Percentiles rank a stretch among this genome's conserved stretches.
Conservation (phyloP, 2,888 invertebrate species). For the Athalia cordata region DNA sequence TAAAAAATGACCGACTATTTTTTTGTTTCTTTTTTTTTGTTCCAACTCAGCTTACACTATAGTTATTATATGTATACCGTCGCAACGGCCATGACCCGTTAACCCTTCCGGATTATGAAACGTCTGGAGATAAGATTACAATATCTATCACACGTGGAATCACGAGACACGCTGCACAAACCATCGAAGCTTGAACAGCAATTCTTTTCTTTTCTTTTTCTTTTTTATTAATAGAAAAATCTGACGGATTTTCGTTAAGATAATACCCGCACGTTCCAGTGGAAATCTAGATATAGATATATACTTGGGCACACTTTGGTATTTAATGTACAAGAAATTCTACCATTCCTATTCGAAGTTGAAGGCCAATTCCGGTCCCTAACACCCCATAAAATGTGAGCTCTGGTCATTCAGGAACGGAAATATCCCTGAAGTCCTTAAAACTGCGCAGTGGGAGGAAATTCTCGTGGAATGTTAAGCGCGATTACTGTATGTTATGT, state of each 20-base stretch:
- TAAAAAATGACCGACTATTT: no score
- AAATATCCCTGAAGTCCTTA: not conserved
- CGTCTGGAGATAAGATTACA: slow-evolving; percentile 34
- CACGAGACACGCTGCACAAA: slow-evolving; percentile 1
- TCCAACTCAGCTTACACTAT: no score
- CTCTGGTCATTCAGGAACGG: not conserved
- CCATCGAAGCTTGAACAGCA: not conserved
- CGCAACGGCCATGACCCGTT: slow-evolving; percentile 12
- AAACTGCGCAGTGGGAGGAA: slow-evolving; percentile 1
- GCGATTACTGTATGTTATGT: not conserved
- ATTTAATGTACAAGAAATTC: not conserved
- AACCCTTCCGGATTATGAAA: slow-evolving; percentile 19
- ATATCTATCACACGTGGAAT: slow-evolving; percentile 5
- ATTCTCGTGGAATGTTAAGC: not conserved
- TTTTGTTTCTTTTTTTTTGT: no score
- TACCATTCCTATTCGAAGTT: slow-evolving; percentile 3
- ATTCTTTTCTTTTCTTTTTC: not conserved
- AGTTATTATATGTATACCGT: not conserved
- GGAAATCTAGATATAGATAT: not conserved
- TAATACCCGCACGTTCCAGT: not conserved
- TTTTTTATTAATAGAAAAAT: no score
- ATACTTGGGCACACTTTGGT: not conserved
- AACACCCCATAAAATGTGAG: not conserved
- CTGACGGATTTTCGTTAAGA: no score
- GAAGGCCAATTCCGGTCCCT: not conserved